A percentile compares a stretch with the other conserved stretches of the same genome.
phyloP scores from a whole-genome alignment of 2,113 vertebrate genomes.

The Xiphophorus hellerii region DNA sequence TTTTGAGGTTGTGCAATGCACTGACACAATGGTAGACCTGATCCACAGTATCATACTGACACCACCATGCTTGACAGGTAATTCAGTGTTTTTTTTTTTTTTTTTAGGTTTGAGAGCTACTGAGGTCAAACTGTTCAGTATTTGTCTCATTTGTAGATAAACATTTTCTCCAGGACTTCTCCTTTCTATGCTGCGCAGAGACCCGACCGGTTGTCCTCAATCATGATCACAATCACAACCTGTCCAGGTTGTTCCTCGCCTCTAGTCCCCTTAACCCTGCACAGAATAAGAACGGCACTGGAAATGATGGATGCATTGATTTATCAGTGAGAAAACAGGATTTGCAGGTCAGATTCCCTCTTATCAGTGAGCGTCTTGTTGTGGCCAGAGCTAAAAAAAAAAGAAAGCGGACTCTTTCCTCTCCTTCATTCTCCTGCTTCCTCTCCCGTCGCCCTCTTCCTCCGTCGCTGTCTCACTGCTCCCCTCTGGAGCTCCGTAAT shows the following conservation, averaged over 20 bases:
- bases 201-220: not conserved
- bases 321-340: not conserved
- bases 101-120: not conserved
- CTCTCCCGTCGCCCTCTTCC: constrained; percentile 57
- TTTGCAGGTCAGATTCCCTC: not conserved
- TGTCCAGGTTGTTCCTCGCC: no score
- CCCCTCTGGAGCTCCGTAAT: constrained; percentile 84
- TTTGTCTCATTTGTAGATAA: not conserved
- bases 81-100: no score
- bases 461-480: constrained; percentile 67
- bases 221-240: not conserved
- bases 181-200: no score
- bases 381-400: constrained; percentile 32
- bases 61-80: not conserved
- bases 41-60: not conserved
- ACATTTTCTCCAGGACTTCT: not conserved
- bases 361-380: constrained; percentile 23
- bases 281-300: not conserved
- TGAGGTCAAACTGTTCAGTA: not conserved
- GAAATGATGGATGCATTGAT: not conserved
- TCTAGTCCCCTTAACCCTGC: not conserved
- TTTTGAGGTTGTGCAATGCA: no score
- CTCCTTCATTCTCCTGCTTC: constrained; percentile 35
- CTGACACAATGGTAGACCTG: no score
- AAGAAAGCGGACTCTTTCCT: constrained; percentile 65